Base-by-base conservation (phyloP, 2,113 vertebrate genomes). In the Herpailurus yagouaroundi region DNA sequence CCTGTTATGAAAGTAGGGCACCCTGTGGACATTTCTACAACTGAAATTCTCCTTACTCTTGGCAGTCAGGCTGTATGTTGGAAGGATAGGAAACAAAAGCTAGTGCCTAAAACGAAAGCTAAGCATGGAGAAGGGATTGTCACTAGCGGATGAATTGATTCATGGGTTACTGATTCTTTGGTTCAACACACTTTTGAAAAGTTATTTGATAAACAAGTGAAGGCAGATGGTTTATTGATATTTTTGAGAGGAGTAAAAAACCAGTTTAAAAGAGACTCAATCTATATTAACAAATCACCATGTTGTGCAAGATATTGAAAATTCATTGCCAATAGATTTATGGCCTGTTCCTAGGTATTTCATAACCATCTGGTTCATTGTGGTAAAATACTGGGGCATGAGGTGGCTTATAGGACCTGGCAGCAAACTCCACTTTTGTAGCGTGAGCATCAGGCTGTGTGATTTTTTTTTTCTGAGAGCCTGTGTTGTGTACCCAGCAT, bases 161-260 rank as follows among this genome's bases (percentile, higher is more conserved):
- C 27, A n/a, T 60, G 41, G 31, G 16, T 83, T 87, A 45, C 87
- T 84, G 19, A 86, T 69, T 41, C 18, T 88, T n/a, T 60, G 33
- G 41, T 68, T 91, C 27, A 83, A 69, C 57, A 13, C 3, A 88
- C 79, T 80, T 76, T 84, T 64, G 8, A 25, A 98, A 99, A 98
- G 97, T 98, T 94, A 52, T 98, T 98, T 99, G 97, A 98, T 98
- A 97, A 98, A 98, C 92, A 97, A 98, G 97, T 98, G 96, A 98
- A 98, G 98, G 95, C 95, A 98, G 96, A 98, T 98, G 96, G 83
- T 95, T 98, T 99, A 98, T 98, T 98, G 98, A 98, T 95, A 97
- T 98, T 98, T 98, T 95, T 97, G 97, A 97, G 94, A 97, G 96
- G 93, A 98, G 95, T 98, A 97, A 98, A 97, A 98, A 98, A 97